phyloP scores from a whole-genome alignment of 2,113 vertebrate species.

The Mohoua ochrocephala region DNA sequence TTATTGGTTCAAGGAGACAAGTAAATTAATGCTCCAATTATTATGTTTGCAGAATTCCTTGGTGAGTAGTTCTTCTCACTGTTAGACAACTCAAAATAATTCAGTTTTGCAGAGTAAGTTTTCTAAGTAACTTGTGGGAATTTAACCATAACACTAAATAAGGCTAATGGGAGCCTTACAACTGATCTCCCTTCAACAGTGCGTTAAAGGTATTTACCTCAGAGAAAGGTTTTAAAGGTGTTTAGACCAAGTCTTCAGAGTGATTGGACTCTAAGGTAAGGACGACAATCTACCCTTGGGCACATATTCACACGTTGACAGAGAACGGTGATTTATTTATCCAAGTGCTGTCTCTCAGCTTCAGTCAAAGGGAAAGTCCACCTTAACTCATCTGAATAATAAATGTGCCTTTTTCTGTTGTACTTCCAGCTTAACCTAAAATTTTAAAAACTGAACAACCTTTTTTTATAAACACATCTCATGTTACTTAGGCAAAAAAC shows the following conservation, averaged over 20 bases:
- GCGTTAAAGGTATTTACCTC: neutral
- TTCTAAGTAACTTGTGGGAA: neutral
- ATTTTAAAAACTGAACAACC: neutral
- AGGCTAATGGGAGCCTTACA: neutral
- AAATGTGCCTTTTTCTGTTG: neutral
- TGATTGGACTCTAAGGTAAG: neutral
- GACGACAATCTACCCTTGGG: neutral
- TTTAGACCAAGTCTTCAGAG: neutral
- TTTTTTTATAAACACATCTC: neutral
- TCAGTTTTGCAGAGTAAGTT: neutral
- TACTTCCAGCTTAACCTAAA: neutral
- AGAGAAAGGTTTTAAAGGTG: neutral
- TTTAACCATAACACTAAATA: neutral
- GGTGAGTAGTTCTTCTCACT: neutral
- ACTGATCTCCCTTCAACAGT: neutral
- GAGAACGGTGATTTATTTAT: neutral
- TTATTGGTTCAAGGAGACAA: conserved; percentile 19
- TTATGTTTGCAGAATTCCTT: conserved; percentile 41
- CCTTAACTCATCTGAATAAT: neutral
- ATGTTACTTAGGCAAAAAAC: neutral
- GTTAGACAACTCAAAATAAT: conserved; percentile 32
- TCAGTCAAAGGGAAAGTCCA: neutral
- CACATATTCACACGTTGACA: neutral
- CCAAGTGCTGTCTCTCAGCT: neutral
- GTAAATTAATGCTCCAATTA: conserved; percentile 51